A percentile compares a stretch with the other conserved stretches of the same genome.
phyloP scores from a whole-genome alignment of 2,888 invertebrate genomes.

The Bedellia somnulentella region DNA sequence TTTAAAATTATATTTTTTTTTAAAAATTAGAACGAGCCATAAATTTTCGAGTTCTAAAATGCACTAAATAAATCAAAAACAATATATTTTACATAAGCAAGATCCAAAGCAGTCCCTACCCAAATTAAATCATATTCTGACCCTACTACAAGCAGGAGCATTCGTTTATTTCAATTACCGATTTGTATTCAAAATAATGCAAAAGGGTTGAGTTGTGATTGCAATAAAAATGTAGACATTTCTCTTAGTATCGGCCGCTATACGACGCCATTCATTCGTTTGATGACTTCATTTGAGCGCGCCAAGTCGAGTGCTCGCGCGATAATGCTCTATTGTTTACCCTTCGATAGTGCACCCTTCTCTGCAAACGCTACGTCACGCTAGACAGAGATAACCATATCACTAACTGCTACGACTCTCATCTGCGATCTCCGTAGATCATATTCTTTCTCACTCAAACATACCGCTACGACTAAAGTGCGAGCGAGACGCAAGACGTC shows the following conservation, averaged over 20 bases:
- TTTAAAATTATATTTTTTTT: too few relatives aligned
- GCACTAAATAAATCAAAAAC: too few relatives aligned
- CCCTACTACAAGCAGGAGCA: too few relatives aligned
- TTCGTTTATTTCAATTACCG: too few relatives aligned
- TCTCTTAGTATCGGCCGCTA: constrained; percentile 37
- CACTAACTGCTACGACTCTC: constrained; percentile 22
- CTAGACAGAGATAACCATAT: constrained; percentile 33
- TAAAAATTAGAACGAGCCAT: too few relatives aligned
- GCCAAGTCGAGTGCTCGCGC: constrained; percentile 48
- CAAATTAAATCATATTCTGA: too few relatives aligned
- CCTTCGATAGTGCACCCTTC: constrained; percentile 55
- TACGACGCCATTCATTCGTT: constrained; percentile 53
- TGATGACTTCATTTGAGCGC: constrained; percentile 59
- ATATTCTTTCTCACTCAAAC: constrained; percentile 31
- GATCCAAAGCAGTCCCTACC: too few relatives aligned
- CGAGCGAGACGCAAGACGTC: constrained; percentile 33
- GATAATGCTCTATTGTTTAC: constrained; percentile 62
- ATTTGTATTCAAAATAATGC: too few relatives aligned
- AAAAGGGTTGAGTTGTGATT: too few relatives aligned
- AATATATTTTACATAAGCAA: too few relatives aligned
- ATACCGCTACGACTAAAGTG: constrained; percentile 14
- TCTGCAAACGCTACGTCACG: constrained; percentile 51
- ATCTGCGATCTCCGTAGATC: constrained; percentile 28
- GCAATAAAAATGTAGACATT: constrained; percentile 54
- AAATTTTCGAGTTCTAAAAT: too few relatives aligned